Evolutionary conservation across 2,113 vertebrate genomes (phyloP).

Genomic region (Malurus cyaneus): DNA sequence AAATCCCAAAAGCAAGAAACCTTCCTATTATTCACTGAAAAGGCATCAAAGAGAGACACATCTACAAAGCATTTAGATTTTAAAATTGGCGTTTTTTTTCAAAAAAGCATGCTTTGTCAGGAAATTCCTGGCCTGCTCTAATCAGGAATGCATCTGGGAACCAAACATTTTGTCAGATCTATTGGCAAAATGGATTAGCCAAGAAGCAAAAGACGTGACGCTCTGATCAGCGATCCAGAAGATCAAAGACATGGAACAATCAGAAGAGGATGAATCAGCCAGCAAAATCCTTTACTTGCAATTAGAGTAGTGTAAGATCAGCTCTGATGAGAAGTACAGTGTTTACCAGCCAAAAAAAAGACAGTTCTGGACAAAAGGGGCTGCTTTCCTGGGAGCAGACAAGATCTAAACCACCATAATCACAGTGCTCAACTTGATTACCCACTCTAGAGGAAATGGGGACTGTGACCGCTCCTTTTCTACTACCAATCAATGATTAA

Average conservation of each 20-base stretch:
- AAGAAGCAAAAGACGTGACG: background rate
- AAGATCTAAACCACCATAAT: background rate
- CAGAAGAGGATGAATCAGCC: background rate
- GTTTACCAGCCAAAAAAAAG: background rate
- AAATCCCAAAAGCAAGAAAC: background rate
- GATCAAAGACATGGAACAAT: constrained; percentile 17
- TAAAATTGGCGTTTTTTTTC: constrained; percentile 8
- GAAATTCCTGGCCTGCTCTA: constrained; percentile 10
- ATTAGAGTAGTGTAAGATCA: background rate
- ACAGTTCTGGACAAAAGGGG: background rate
- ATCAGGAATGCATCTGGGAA: constrained; percentile 11
- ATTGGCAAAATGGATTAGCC: background rate
- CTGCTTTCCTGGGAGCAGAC: background rate
- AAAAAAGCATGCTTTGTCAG: background rate
- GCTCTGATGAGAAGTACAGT: background rate
- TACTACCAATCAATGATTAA: background rate
- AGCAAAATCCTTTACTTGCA: background rate
- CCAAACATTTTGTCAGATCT: background rate
- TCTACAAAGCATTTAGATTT: background rate
- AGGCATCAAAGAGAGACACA: background rate
- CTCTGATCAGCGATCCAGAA: background rate
- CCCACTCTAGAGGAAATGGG: background rate
- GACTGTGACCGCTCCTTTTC: background rate
- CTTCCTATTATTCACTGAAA: background rate
- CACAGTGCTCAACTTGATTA: background rate